Evolutionary conservation across 2,113 vertebrate species (phyloP), one percentile per base, ranked within the genome.

Genomic region (Halcyon senegalensis): DNA sequence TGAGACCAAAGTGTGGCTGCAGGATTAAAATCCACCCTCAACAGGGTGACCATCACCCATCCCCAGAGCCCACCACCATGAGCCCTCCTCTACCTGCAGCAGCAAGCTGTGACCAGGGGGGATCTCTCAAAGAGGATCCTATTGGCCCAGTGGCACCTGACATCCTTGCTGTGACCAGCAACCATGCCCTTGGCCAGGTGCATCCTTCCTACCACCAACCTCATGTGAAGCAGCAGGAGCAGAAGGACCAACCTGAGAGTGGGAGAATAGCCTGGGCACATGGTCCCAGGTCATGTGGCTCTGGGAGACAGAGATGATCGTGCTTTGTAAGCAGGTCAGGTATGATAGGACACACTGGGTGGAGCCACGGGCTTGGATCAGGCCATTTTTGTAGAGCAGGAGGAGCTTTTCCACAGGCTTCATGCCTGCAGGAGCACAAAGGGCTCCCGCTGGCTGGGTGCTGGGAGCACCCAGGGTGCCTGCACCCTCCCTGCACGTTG

Each of bases 281-380:
- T n/a, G 12, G 6, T n/a, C 24, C 35, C 33, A 6, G 9, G 9
- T 14, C 1, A 0, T 20, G 48, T 51, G 53, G 84, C n/a, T 82
- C 25, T 33, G 19, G 35, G 44, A 35, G 16, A 17, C 48, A 11
- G 39, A 25, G 41, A 4, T 4, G 16, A 4, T 4, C 5, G 55
- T 25, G 39, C 68, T 59, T 37, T 35, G 19, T n/a, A 18, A 37
- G 48, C 31, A 46, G 58, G 35, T 62, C 13, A 24, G 30, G 50
- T 28, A 20, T 0, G 1, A 44, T 27, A 58, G 86, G 21, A 33
- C 24, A 4, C 0, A 0, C 4, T 10, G 66, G 44, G 23, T 31
- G 62, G 41, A 14, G 13, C 35, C 44, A 1, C 0, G 2, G 62
- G 33, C 43, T 84, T 28, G 23, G 33, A 21, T 35, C 3, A 11